Conservation (phyloP, 1,140 invertebrate genomes). For the Bemisia tabaci region DNA sequence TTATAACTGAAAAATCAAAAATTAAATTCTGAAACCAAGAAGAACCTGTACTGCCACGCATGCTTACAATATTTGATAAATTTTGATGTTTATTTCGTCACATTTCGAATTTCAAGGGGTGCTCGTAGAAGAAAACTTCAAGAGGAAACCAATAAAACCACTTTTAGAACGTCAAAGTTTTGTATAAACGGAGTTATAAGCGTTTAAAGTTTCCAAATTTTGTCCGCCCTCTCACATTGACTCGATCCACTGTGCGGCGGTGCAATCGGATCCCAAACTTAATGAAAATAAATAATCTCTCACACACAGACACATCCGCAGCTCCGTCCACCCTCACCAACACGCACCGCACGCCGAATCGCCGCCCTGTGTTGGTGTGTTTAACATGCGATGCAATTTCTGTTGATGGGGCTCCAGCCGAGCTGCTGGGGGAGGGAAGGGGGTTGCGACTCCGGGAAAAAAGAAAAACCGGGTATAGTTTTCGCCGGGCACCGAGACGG, state of each 20-base stretch:
- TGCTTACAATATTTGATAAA: too few relatives aligned
- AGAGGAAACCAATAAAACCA: too few relatives aligned
- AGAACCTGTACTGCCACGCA: too few relatives aligned
- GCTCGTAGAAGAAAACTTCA: too few relatives aligned
- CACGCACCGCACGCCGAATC: background rate
- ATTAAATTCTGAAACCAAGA: too few relatives aligned
- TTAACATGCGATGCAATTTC: slow-evolving; percentile 1
- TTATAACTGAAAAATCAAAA: too few relatives aligned
- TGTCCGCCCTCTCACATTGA: too few relatives aligned
- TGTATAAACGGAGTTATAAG: too few relatives aligned
- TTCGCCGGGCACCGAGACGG: background rate
- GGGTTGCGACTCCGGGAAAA: background rate
- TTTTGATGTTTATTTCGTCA: too few relatives aligned
- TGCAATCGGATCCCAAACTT: background rate
- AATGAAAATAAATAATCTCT: background rate
- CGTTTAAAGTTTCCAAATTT: too few relatives aligned
- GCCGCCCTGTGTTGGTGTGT: background rate
- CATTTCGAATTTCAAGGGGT: too few relatives aligned
- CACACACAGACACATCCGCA: background rate
- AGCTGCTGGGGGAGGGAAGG: slow-evolving; percentile 4
- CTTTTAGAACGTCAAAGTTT: too few relatives aligned
- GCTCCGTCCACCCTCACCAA: background rate
- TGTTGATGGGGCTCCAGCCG: background rate
- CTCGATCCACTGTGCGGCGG: background rate
- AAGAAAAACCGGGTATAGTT: background rate